These are phyloP conservation scores for Metallyticus violacea DNA, from an alignment of 2,888 invertebrate genomes.

Conservation along the genomic window DNA sequence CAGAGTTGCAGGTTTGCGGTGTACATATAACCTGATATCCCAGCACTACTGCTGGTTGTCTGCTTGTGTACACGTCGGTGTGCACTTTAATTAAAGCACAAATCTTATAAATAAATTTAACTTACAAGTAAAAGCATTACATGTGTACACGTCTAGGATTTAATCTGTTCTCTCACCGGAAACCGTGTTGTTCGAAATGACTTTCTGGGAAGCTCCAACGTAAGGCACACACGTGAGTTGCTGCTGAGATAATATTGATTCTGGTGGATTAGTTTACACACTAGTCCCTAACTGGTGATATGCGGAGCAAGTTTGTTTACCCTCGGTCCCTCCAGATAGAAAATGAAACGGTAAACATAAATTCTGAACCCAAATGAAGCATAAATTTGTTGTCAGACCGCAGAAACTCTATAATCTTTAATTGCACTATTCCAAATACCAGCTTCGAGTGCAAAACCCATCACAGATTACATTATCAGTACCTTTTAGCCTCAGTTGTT, in stretches of 20 bases:
- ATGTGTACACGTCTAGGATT: too few relatives aligned
- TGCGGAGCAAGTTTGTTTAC: background rate
- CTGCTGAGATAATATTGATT: background rate
- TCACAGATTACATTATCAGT: background rate
- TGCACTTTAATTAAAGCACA: too few relatives aligned
- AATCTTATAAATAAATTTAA: too few relatives aligned
- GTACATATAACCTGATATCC: too few relatives aligned
- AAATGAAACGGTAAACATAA: background rate
- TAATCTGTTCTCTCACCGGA: background rate
- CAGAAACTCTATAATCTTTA: background rate
- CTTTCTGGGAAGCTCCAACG: background rate
- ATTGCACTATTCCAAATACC: background rate
- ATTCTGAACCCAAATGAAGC: background rate
- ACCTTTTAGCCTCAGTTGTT: background rate
- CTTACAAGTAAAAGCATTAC: too few relatives aligned
- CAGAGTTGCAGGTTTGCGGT: too few relatives aligned
- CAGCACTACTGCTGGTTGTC: too few relatives aligned
- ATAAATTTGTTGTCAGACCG: background rate
- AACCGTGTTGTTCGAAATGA: background rate
- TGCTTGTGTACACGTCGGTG: too few relatives aligned
- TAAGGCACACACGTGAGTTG: background rate
- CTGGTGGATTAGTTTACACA: background rate
- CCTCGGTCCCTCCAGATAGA: background rate
- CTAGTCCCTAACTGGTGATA: background rate
- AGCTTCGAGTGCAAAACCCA: background rate